Evolutionary conservation across 2,113 vertebrate species (phyloP).

Genomic region (Crotalus helleri): DNA sequence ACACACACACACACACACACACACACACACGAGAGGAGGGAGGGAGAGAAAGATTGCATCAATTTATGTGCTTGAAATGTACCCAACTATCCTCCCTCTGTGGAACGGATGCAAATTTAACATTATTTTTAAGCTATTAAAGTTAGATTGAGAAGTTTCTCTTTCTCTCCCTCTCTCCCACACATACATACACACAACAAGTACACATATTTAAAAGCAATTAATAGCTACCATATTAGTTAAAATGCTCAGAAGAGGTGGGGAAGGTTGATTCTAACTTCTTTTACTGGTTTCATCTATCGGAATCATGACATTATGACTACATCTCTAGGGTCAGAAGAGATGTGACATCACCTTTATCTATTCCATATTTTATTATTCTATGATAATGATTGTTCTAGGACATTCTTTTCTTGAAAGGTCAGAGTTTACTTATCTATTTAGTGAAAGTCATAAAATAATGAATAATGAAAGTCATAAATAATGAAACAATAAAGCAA

Average conservation of each 20-base stretch:
- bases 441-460: background rate
- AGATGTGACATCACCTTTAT: conserved; percentile 18
- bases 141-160: background rate
- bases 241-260: conserved; percentile 17
- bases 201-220: background rate
- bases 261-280: conserved; percentile 10
- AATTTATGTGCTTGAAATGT: background rate
- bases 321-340: conserved; percentile 6
- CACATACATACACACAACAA: background rate
- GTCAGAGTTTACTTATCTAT: background rate
- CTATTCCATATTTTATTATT: background rate
- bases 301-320: background rate
- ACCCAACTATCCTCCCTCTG: background rate
- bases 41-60: background rate
- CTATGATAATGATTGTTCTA: background rate
- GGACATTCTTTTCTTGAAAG: conserved; percentile 19
- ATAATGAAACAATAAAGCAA: background rate
- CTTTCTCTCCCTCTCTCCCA: background rate
- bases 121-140: background rate
- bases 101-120: background rate
- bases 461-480: no score
- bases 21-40: background rate
- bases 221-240: conserved; percentile 34
- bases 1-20: background rate
- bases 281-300: no score